Base-by-base conservation (phyloP, 53 echinoderm and acorn worm genomes). In the Patiria pectinifera region DNA sequence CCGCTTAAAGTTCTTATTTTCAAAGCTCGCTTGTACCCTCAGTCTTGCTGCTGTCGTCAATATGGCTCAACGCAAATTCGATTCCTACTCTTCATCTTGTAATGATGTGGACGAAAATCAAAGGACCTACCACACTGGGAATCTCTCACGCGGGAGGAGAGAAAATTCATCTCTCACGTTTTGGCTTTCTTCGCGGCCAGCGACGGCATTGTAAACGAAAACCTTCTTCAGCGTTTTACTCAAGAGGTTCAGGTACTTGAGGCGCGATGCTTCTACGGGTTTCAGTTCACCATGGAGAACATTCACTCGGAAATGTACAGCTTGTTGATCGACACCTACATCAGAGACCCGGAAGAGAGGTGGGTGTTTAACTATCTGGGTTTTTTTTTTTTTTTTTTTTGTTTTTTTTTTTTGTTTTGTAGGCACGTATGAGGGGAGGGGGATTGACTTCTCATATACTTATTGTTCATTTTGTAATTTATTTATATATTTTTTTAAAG, bases 291-390 rank as follows among this genome's bases (percentile, higher is more conserved):
- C 7, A 99, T 99, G n/a, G 99, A 99, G 91, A 99, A 99, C 79
- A 97, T 99, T 89, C 99, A 99, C 91, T 99, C 99, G 0, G 99
- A 97, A 91, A 99, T 99, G 99, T 99, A 99, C 95, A 97, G 97
- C 46, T 49, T 97, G 60, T 96, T 99, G 43, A 99, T 99, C 6
- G 99, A 99, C 71, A 97, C 99, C 15, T 99, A 99, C 94, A 97
- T 99, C 93, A 95, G 92, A 80, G 97, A 99, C 58, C 70, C 96
- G 24, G 18, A 6, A 15, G 89, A 99, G 59, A 97, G 95, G 97
- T 98, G 86, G 3, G 91, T 85, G 22, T 24, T 53, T 53, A 35
- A 35, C 35, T 35, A 35, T 35, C 35, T 35, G 35, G n/a, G n/a
- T n/a, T n/a, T n/a, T n/a, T n/a, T n/a, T n/a, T n/a, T n/a, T n/a